These are phyloP conservation scores for Chalcosyrphus nemorum DNA, from an alignment of 2,888 invertebrate species.

Conservation along the genomic window DNA sequence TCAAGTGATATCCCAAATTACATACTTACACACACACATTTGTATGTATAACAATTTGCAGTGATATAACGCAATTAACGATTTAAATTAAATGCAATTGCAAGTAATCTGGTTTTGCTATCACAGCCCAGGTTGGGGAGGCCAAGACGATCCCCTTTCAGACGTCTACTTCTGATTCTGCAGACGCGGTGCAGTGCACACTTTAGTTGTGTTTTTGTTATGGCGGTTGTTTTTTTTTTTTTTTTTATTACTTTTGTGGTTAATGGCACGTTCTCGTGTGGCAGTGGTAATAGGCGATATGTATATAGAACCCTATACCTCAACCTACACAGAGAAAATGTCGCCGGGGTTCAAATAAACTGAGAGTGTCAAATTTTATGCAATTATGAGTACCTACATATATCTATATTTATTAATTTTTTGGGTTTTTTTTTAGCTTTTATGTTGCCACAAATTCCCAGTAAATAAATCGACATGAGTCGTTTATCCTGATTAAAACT, in stretches of 20 bases:
- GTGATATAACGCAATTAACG: conserved; percentile 67
- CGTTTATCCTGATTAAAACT: too few species aligned
- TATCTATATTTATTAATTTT: not conserved
- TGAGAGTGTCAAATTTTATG: conserved; percentile 57
- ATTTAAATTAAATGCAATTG: conserved; percentile 68
- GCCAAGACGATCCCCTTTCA: conserved; percentile 29
- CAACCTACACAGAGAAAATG: not conserved
- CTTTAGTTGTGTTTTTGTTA: conserved; percentile 5
- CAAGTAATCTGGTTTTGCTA: conserved; percentile 56
- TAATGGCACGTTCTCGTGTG: conserved; percentile 64
- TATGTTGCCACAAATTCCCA: conserved; percentile 40
- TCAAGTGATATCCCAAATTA: conserved; percentile 34
- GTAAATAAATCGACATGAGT: conserved; percentile 21
- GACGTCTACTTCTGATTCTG: not conserved
- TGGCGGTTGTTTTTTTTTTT: conserved; percentile 18
- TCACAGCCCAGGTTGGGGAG: conserved; percentile 32
- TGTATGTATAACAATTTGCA: not conserved
- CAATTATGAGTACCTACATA: too few species aligned
- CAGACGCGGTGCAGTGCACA: conserved; percentile 25
- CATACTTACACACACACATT: too few species aligned
- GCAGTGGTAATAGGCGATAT: not conserved
- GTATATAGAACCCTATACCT: conserved; percentile 4
- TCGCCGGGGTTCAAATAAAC: conserved; percentile 18
- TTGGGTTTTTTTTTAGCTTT: conserved; percentile 8
- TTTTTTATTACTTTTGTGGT: conserved; percentile 39